A percentile compares a stretch with the other conserved stretches of the same genome.
phyloP scores from a whole-genome alignment of 2,113 vertebrate species.

The Pterocles orientalis region DNA sequence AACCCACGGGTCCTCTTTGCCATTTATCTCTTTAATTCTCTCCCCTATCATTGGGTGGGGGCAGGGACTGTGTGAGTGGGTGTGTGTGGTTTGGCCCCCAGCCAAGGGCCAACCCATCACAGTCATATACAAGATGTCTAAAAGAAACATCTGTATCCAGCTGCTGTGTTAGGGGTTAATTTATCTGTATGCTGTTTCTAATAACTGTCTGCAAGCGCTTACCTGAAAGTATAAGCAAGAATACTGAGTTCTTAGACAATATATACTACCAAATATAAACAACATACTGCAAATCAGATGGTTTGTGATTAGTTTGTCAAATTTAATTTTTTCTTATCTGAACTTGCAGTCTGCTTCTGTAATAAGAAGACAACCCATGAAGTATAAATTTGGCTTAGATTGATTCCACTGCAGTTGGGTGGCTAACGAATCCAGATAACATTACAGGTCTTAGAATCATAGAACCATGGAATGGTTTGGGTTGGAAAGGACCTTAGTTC shows the following conservation, averaged over 20 bases:
- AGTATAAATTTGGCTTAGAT: neutral
- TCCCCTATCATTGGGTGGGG: too few relatives aligned
- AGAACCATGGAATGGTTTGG: too few relatives aligned
- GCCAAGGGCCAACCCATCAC: too few relatives aligned
- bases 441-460: neutral
- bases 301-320: neutral
- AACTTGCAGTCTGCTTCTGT: neutral
- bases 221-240: neutral
- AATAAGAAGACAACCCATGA: neutral
- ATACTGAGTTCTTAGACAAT: too few relatives aligned
- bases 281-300: neutral
- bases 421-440: neutral
- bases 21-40: too few relatives aligned
- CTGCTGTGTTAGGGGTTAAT: neutral
- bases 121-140: accelerated
- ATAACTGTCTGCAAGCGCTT: neutral
- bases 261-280: neutral
- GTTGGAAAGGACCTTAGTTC: too few relatives aligned
- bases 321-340: neutral
- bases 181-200: neutral
- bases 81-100: too few relatives aligned
- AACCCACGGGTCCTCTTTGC: too few relatives aligned
- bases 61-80: too few relatives aligned
- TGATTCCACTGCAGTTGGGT: neutral
- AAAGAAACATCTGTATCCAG: neutral